Evolutionary conservation across 2,888 invertebrate genomes (phyloP), one percentile per base, ranked within the genome.

Genomic region (Tuta absoluta): DNA sequence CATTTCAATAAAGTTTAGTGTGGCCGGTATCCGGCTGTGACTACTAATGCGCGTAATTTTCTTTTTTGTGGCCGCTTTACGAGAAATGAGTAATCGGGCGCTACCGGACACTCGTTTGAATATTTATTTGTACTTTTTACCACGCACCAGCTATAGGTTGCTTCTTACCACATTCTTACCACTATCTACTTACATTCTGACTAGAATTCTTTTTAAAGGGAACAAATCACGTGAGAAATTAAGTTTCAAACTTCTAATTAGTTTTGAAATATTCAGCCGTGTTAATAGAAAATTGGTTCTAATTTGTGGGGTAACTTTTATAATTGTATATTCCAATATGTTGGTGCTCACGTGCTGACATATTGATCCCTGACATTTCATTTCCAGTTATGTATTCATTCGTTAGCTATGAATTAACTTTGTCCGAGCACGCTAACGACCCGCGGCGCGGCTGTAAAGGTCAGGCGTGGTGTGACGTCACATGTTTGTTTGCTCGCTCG

Each of bases 311-410:
- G 45, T 45, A 45, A 17, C 45, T 45, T 45, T 56, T 17, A 33
- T 17, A 33, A 33, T n/a, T 17, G n/a, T 56, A 33, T 56, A 33
- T 56, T 56, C 56, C 17, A 56, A 56, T 56, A 33, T 24, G 56
- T 51, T 23, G 51, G 51, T 24, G 28, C 63, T 51, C 62, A 63
- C 62, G 59, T 65, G 57, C 63, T 51, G 62, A 45, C 45, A 21
- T 75, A 76, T 76, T 74, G 73, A 76, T 72, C 67, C 68, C 62
- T 75, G 77, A 75, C 76, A 56, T 56, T 53, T 53, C 51, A 76
- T 75, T 77, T 74, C 63, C 58, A 60, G 24, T 60, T 45, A 60
- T 60, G 62, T 37, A 51, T 51, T 62, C 48, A 62, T 51, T 63
- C 66, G 56, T 56, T 63, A 62, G 68, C 64, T 65, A 63, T 67